Evolutionary conservation across 2,888 invertebrate species (phyloP).

Genomic region (Drosophila macrothrix): DNA sequence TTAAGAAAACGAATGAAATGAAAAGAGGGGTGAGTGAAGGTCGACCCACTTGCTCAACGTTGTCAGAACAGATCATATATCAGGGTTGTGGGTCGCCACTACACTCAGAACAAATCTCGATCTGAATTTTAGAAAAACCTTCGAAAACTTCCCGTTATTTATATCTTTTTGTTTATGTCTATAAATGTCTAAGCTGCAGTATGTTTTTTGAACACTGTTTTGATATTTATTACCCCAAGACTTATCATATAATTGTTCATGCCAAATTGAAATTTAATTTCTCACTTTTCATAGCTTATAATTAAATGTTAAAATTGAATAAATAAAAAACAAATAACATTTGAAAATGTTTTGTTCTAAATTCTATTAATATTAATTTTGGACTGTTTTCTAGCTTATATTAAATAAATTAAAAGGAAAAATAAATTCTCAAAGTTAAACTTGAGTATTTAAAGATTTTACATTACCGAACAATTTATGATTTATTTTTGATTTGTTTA

Average conservation of each 20-base stretch:
- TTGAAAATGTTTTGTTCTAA: background rate
- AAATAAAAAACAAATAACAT: background rate
- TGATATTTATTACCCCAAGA: too few species aligned
- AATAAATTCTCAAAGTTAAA: background rate
- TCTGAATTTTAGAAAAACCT: background rate
- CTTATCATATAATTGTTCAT: too few species aligned
- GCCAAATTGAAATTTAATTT: too few species aligned
- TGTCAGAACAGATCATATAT: constrained; percentile 31
- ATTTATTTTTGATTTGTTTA: background rate
- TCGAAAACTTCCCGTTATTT: too few species aligned
- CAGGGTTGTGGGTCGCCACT: constrained; percentile 17
- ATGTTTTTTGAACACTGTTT: too few species aligned
- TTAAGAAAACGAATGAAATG: background rate
- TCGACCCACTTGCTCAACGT: constrained; percentile 13
- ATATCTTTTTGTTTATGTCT: too few species aligned
- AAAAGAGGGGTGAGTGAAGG: background rate
- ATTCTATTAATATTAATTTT: background rate
- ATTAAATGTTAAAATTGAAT: background rate
- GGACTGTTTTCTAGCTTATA: rapidly evolving
- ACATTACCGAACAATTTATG: background rate
- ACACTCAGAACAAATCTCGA: background rate
- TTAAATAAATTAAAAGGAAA: rapidly evolving
- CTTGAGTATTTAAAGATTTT: background rate
- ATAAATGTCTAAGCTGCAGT: too few species aligned
- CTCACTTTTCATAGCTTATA: background rate